A percentile compares a stretch with the other conserved stretches of the same genome.
These are phyloP conservation scores for Tyria jacobaeae DNA, from an alignment of 2,888 invertebrate species.

Conservation along the genomic window DNA sequence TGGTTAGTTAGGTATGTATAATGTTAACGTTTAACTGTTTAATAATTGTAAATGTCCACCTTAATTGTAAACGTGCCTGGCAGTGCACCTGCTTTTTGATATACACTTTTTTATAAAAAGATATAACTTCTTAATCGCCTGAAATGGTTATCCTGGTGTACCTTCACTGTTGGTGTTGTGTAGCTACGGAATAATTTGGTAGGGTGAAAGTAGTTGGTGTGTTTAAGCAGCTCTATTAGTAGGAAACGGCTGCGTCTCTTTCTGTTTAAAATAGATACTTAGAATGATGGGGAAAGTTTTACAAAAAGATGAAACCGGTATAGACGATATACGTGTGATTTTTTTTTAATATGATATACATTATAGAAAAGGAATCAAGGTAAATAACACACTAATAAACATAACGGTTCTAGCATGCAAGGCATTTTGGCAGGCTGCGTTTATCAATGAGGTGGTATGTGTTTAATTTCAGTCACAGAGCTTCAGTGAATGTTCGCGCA, in stretches of 20 bases:
- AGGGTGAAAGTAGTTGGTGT: too few relatives aligned
- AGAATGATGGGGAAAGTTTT: too few relatives aligned
- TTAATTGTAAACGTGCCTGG: constrained; percentile 26
- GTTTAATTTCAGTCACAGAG: constrained; percentile 66
- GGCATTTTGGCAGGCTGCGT: constrained; percentile 25
- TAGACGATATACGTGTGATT: neutral
- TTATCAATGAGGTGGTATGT: constrained; percentile 47
- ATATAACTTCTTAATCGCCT: too few relatives aligned
- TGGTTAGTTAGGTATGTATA: constrained; percentile 76
- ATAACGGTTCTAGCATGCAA: neutral
- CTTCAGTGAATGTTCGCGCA: constrained; percentile 73
- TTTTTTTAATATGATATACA: neutral
- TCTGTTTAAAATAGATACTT: too few relatives aligned
- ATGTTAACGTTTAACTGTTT: constrained; percentile 63
- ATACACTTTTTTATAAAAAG: too few relatives aligned
- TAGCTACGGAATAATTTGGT: too few relatives aligned
- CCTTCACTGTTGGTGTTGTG: too few relatives aligned
- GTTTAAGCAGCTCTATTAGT: too few relatives aligned
- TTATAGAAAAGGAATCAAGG: neutral
- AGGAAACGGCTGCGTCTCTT: too few relatives aligned
- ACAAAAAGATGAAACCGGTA: neutral
- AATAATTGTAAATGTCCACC: constrained; percentile 48
- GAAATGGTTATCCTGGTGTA: too few relatives aligned
- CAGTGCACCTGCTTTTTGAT: neutral
- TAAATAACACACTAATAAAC: neutral